Base-by-base conservation (phyloP, 2,888 invertebrate species). In the Alentia gelatinosa region DNA sequence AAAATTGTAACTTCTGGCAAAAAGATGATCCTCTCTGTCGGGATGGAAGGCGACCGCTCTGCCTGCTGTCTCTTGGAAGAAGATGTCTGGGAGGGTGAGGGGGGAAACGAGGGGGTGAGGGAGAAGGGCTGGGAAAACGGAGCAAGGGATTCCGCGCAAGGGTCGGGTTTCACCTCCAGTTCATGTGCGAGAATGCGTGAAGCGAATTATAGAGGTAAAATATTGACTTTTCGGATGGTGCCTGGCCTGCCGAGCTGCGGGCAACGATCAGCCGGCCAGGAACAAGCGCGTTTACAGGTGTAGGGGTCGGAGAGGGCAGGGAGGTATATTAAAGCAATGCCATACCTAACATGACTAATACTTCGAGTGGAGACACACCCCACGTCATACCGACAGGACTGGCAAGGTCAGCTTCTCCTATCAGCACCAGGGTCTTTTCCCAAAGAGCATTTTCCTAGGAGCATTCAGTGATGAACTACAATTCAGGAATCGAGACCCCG, bases 111-210 rank as follows among this genome's bases (percentile, higher is more conserved):
- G 47, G 7, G 15, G 47, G 47, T 12, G 47, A 42, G 15, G 47
- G 47, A 42, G 47, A 42, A 15, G 19, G 68, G 68, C n/a, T 30
- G 68, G 30, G 33, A 68, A 68, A 68, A 68, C 68, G 68, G 68
- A 68, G 68, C 68, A 68, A 68, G 33, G 68, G 33, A 68, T 68
- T 68, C 68, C 33, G 68, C 68, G 33, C 68, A 68, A 4, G 26
- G 68, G 30, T 68, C 68, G 5, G 26, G 33, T 68, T 68, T 68
- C 68, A 68, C 68, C 26, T 1, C 68, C 33, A 30, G 68, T 68
- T 68, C 68, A 68, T 68, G 68, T 68, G 68, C 68, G 68, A 68
- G 68, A 68, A 68, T 68, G 68, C 68, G 68, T 68, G 68, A 68
- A 68, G 68, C 68, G 68, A 68, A 68, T 68, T 68, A 68, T 68